Percentiles rank a stretch among this genome's conserved stretches.
These are phyloP conservation scores for Paedocypris micromegethes DNA, from an alignment of 2,797 vertebrate species.

Conservation along the genomic window DNA sequence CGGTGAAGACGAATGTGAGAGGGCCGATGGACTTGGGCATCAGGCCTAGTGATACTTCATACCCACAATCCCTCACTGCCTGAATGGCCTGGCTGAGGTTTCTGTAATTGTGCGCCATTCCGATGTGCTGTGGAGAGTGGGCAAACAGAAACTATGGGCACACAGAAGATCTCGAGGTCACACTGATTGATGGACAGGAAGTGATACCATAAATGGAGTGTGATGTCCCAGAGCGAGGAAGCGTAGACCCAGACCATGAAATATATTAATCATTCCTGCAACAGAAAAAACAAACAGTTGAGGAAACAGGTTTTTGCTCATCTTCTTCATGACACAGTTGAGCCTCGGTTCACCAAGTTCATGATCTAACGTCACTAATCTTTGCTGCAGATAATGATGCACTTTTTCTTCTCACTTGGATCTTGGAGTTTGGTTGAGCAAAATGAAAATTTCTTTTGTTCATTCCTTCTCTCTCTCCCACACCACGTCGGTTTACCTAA, in stretches of 20 bases:
- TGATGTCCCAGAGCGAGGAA: constrained; percentile 93
- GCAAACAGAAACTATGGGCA: background rate
- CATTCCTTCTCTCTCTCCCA: no score
- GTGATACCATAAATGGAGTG: constrained; percentile 90
- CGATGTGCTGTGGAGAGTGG: constrained; percentile 77
- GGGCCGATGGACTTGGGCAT: constrained; percentile 95
- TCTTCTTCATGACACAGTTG: no score
- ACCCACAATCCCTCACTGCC: constrained; percentile 93
- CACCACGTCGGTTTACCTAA: no score
- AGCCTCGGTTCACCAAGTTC: no score
- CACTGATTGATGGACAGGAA: background rate
- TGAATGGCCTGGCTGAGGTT: constrained; percentile 95
- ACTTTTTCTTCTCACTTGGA: no score
- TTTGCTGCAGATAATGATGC: no score
- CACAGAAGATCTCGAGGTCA: no score
- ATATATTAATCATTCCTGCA: constrained; percentile 95
- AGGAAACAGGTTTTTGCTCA: no score
- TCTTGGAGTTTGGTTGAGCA: no score
- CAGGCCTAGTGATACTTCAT: constrained; percentile 92
- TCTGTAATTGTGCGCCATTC: constrained; percentile 97
- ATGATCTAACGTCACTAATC: no score
- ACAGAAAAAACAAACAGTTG: no score
- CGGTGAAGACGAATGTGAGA: constrained; percentile 94
- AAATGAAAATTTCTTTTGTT: no score
- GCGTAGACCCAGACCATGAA: constrained; percentile 92